Evolutionary conservation across 2,888 invertebrate genomes (phyloP).

Genomic region (Choreutis nemorana): DNA sequence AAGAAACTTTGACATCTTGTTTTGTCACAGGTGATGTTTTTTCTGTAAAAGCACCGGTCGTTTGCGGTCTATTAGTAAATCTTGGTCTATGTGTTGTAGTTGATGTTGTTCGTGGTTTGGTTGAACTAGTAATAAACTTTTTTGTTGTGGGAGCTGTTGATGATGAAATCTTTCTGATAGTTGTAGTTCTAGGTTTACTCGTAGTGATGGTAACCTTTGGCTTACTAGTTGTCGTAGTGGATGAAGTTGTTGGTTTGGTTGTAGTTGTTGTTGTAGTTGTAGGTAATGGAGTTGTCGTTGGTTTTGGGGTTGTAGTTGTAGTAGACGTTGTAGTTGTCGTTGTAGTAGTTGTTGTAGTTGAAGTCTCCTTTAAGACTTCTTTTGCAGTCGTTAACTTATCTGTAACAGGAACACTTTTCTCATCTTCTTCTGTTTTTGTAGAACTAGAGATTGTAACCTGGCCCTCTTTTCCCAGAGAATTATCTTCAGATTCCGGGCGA

Average conservation of each 20-base stretch:
- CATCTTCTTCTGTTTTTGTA: constrained; percentile 18
- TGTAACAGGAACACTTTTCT: constrained; percentile 14
- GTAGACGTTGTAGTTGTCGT: constrained; percentile 16
- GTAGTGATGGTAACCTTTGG: constrained; percentile 11
- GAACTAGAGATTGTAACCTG: constrained; percentile 22
- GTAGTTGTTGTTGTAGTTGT: constrained; percentile 16
- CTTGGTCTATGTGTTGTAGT: constrained; percentile 6
- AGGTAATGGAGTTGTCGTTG: constrained; percentile 15
- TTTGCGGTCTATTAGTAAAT: constrained; percentile 8
- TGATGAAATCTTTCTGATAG: constrained; percentile 4
- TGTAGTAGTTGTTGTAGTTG: constrained; percentile 12
- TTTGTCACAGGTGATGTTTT: constrained; percentile 11
- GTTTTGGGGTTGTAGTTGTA: constrained; percentile 14
- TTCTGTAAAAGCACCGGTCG: constrained; percentile 11
- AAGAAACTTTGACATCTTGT: constrained; percentile 2
- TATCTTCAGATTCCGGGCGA: constrained; percentile 23
- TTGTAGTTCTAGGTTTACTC: constrained; percentile 12
- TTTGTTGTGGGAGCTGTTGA: constrained; percentile 6
- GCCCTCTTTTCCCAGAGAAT: constrained; percentile 37
- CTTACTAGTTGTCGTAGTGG: constrained; percentile 9
- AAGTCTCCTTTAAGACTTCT: constrained; percentile 6
- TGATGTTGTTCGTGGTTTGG: constrained; percentile 9
- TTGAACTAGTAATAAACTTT: background rate
- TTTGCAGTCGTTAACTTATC: constrained; percentile 15
- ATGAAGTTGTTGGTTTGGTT: constrained; percentile 14